Conservation (phyloP, 2,113 vertebrate species). For the Abramis brama region DNA sequence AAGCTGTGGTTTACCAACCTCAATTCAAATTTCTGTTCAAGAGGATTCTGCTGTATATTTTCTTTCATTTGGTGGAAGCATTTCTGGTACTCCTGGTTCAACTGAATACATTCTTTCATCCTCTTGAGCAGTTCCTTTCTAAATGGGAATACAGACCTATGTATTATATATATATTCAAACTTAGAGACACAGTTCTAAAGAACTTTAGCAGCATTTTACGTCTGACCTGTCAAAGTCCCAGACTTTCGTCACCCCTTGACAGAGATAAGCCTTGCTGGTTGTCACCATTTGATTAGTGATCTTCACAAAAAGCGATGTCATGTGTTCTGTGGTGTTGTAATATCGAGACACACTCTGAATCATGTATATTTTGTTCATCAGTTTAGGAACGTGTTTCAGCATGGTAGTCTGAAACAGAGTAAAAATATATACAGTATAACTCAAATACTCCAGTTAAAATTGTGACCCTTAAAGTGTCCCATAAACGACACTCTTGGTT, state of each 20-base stretch:
- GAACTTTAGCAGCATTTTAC: background rate
- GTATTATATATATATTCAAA: background rate
- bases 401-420: constrained; percentile 65
- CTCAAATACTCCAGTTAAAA: background rate
- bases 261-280: constrained; percentile 76
- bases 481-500: background rate
- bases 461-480: background rate
- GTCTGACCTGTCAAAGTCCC: constrained; percentile 80
- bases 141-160: constrained; percentile 16
- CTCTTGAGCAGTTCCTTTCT: constrained; percentile 77
- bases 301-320: constrained; percentile 84
- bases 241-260: constrained; percentile 77
- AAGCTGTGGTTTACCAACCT: constrained; percentile 67
- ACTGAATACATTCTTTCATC: constrained; percentile 73
- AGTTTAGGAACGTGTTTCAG: constrained; percentile 77
- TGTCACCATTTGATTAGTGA: constrained; percentile 85
- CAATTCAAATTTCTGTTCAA: constrained; percentile 78
- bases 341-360: constrained; percentile 76
- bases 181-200: background rate
- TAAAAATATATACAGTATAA: background rate
- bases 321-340: constrained; percentile 82
- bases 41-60: constrained; percentile 71
- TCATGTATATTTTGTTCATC: constrained; percentile 78
- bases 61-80: constrained; percentile 76
- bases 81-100: constrained; percentile 77